A percentile compares a stretch with the other conserved stretches of the same genome.
Conservation (phyloP, 2,888 invertebrate genomes). For the Dyspetes luteomarginatus region DNA sequence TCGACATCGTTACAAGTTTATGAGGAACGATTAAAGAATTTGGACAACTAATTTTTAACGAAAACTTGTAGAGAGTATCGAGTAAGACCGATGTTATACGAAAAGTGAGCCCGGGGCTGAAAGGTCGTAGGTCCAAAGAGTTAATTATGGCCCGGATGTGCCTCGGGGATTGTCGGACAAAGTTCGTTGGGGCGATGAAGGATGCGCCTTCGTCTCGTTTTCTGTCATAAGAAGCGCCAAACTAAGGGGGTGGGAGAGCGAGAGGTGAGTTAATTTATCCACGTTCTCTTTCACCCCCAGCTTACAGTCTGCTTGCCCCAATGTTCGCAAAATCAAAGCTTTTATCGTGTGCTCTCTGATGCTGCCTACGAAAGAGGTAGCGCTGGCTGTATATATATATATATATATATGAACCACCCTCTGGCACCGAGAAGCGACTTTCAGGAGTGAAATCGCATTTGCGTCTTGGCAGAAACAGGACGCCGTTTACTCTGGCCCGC, state of each 20-base stretch:
- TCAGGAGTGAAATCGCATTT: constrained; percentile 57
- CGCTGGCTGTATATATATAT: neutral
- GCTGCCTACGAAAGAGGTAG: constrained; percentile 22
- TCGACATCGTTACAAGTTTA: too few species aligned
- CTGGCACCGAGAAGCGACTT: constrained; percentile 27
- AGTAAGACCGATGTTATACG: constrained; percentile 44
- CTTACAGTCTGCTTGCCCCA: constrained; percentile 29
- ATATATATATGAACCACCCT: neutral
- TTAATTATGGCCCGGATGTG: constrained; percentile 60
- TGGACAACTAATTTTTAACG: constrained; percentile 25
- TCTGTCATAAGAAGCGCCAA: constrained; percentile 24
- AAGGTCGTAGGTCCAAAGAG: constrained; percentile 45
- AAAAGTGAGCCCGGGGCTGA: constrained; percentile 2
- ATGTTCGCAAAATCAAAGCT: constrained; percentile 64
- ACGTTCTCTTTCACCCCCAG: constrained; percentile 30
- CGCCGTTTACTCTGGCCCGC: constrained; percentile 57
- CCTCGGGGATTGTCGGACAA: constrained; percentile 46
- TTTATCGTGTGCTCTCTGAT: constrained; percentile 47
- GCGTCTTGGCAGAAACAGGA: constrained; percentile 56
- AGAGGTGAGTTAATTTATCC: constrained; percentile 54
- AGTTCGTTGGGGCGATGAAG: constrained; percentile 51
- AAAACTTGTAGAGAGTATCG: constrained; percentile 6
- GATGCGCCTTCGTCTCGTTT: constrained; percentile 26
- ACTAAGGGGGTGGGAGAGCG: constrained; percentile 17
- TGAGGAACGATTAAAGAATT: constrained; percentile 4